These are phyloP conservation scores for Bombyx huttoni DNA, from an alignment of 2,888 invertebrate genomes.

Conservation along the genomic window DNA sequence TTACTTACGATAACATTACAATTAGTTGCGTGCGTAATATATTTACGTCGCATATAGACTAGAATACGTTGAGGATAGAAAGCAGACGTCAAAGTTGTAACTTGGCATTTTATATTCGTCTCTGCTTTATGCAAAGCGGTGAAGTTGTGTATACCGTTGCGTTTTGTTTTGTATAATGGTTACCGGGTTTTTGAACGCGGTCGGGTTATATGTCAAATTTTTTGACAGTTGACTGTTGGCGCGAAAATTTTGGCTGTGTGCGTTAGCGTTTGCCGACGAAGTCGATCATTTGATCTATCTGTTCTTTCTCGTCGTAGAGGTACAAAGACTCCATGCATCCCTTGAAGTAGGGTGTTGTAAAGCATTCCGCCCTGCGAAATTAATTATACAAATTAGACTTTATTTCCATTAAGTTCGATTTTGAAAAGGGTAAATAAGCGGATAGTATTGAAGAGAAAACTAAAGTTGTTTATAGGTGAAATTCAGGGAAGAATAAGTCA, in stretches of 20 bases:
- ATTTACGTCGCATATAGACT: constrained; percentile 63
- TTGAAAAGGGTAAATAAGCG: neutral
- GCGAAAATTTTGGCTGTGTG: constrained; percentile 30
- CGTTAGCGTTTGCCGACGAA: constrained; percentile 78
- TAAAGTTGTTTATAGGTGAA: neutral
- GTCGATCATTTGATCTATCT: constrained; percentile 84
- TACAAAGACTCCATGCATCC: constrained; percentile 86
- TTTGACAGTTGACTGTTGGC: constrained; percentile 18
- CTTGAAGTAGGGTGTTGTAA: constrained; percentile 84
- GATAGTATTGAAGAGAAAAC: neutral
- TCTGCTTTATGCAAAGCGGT: constrained; percentile 53
- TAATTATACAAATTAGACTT: constrained; percentile 12
- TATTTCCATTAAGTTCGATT: neutral
- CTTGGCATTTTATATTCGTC: constrained; percentile 28
- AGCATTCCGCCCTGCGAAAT: constrained; percentile 81
- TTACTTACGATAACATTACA: constrained; percentile 56
- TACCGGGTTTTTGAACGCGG: constrained; percentile 23
- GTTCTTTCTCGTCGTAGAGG: constrained; percentile 82
- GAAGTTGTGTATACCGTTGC: constrained; percentile 32
- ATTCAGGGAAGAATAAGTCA: too few species aligned
- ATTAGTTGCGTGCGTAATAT: constrained; percentile 60
- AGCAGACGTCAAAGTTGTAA: constrained; percentile 60
- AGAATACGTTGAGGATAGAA: constrained; percentile 72
- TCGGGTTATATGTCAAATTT: constrained; percentile 25
- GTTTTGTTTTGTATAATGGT: constrained; percentile 26